Evolutionary conservation across 1,140 invertebrate species (phyloP).

Genomic region (Orius insidiosus): DNA sequence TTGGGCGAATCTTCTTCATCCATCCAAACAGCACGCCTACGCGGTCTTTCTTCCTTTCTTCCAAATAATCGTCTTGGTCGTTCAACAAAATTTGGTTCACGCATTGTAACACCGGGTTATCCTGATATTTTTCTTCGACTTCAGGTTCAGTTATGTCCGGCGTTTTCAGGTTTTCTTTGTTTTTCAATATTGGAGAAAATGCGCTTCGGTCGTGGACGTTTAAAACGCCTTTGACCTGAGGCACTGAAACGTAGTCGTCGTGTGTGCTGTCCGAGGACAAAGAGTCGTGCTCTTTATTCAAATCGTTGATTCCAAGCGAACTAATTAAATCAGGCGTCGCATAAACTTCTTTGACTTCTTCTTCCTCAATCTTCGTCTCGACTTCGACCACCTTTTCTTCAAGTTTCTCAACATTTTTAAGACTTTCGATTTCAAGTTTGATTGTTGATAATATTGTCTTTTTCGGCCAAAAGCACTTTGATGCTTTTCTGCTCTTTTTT

Average conservation of each 20-base stretch:
- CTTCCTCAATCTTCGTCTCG: conserved; percentile 26
- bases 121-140: conserved; percentile 25
- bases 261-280: conserved; percentile 15
- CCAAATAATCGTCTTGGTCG: conserved; percentile 30
- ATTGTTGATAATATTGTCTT: conserved; percentile 47
- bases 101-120: conserved; percentile 57
- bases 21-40: background rate
- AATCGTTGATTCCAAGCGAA: conserved; percentile 17
- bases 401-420: conserved; percentile 22
- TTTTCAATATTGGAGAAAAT: conserved; percentile 13
- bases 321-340: conserved; percentile 23
- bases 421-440: conserved; percentile 47
- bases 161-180: background rate
- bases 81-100: conserved; percentile 54
- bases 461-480: conserved; percentile 42
- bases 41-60: conserved; percentile 14
- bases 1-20: conserved; percentile 11
- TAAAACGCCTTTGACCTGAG: conserved; percentile 10
- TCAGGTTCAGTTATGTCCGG: conserved; percentile 8
- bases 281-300: conserved; percentile 8
- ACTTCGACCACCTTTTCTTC: conserved; percentile 5
- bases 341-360: conserved; percentile 25
- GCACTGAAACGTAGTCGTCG: conserved; percentile 6
- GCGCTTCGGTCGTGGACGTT: conserved; percentile 14
- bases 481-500: conserved; percentile 57